Evolutionary conservation across 2,888 invertebrate species (phyloP), one percentile per base, ranked within the genome.

Genomic region (Nomada flava): DNA sequence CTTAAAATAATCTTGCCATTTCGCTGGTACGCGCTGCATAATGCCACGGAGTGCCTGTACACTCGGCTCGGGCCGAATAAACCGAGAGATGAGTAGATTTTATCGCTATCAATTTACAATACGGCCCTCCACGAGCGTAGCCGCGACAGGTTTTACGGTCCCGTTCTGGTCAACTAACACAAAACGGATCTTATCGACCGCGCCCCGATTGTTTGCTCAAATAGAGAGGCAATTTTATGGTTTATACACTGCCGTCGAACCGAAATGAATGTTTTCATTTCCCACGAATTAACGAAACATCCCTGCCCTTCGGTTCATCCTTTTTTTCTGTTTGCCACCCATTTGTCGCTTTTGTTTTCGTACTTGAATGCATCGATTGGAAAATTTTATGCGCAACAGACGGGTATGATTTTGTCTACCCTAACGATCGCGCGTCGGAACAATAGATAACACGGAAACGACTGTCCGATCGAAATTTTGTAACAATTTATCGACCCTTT

Each of bases 1-100:
- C 76, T 82, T 88, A 83, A 88, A 88, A 88, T 88, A 88, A 88
- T 88, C 88, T 88, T 85, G 85, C 83, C 83, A 83, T 86, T 88
- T 86, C 82, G 83, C 84, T 68, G 84, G 84, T 78, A 75, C 76
- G n/a, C 76, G 72, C 62, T 73, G 79, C 84, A 84, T 77, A 82
- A 70, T 65, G 53, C 23, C 67, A 47, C 63, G 65, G 60, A 57
- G 64, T 42, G 50, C 53, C 73, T 36, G 59, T 72, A 29, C 29
- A 44, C 73, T 64, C 60, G 69, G 18, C 64, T 74, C 68, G 50
- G 36, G 73, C 74, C 83, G 79, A 83, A 83, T 82, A 84, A 79
- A 85, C 83, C 87, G 72, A 73, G 80, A 86, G 88, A 88, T 77
- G 82, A 88, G 83, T 70, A 87, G 88, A 88, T 88, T 88, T 88